Evolutionary conservation across 2,888 invertebrate genomes (phyloP).

Genomic region (Drosophila nigricruria): DNA sequence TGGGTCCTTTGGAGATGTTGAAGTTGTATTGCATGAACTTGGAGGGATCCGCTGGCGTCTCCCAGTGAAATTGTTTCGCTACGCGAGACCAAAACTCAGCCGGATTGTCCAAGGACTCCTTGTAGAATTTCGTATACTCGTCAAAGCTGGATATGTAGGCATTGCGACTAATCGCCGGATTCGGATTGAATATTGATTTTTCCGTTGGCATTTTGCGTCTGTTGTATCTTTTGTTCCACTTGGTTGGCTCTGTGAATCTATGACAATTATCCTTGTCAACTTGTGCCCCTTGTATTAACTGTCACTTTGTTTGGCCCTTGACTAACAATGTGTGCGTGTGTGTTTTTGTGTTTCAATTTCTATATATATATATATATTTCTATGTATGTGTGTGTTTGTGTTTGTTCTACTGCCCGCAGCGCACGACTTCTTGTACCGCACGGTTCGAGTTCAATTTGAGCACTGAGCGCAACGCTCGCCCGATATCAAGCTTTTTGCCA

Average conservation of each 20-base stretch:
- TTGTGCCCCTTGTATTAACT: slow-evolving; percentile 11
- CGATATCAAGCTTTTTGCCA: slow-evolving; percentile 62
- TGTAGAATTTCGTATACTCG: slow-evolving; percentile 93
- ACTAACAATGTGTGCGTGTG: slow-evolving; percentile 7
- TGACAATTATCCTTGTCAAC: slow-evolving; percentile 56
- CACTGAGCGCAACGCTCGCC: slow-evolving; percentile 53
- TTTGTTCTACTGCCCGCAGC: slow-evolving; percentile 45
- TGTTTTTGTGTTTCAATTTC: neutral
- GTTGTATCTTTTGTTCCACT: slow-evolving; percentile 16
- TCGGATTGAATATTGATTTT: slow-evolving; percentile 87
- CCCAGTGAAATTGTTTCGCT: slow-evolving; percentile 97
- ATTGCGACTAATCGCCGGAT: slow-evolving; percentile 87
- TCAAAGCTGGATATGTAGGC: slow-evolving; percentile 90
- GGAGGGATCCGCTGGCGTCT: slow-evolving; percentile 90
- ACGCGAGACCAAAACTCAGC: slow-evolving; percentile 97
- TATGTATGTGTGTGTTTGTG: slow-evolving; percentile 33
- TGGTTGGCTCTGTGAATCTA: slow-evolving; percentile 23
- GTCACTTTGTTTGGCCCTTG: slow-evolving; percentile 34
- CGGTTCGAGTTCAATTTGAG: slow-evolving; percentile 72
- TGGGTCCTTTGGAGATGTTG: slow-evolving; percentile 93
- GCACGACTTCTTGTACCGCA: slow-evolving; percentile 64
- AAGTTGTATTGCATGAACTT: slow-evolving; percentile 96
- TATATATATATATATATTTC: slow-evolving; percentile 2
- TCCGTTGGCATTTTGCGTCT: slow-evolving; percentile 86
- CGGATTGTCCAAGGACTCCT: slow-evolving; percentile 94